A percentile compares a stretch with the other conserved stretches of the same genome.
Conservation (phyloP, 1,140 invertebrate genomes). For the Drosophila saltans region DNA sequence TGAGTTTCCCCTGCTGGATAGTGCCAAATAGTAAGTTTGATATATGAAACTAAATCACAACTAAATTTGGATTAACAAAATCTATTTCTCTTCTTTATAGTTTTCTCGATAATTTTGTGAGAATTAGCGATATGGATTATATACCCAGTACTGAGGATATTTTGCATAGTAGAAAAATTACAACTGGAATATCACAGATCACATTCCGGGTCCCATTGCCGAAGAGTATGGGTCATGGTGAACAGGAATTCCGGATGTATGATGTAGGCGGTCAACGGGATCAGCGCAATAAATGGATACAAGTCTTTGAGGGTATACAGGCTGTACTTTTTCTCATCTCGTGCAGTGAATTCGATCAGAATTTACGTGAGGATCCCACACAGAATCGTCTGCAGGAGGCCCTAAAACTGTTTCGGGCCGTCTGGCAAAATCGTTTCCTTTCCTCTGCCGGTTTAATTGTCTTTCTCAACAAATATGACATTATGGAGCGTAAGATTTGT, state of each 20-base stretch:
- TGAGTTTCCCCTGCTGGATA: constrained; percentile 92
- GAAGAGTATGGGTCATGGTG: constrained; percentile 87
- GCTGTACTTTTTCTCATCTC: constrained; percentile 91
- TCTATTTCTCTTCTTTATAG: constrained; percentile 80
- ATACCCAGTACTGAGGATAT: constrained; percentile 89
- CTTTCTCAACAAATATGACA: constrained; percentile 93
- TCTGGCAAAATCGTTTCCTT: constrained; percentile 91
- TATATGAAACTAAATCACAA: too few relatives aligned
- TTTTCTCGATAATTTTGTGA: constrained; percentile 87
- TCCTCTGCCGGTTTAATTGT: constrained; percentile 89
- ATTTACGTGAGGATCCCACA: constrained; percentile 87
- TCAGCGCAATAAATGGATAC: constrained; percentile 93
- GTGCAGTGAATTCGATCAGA: constrained; percentile 91
- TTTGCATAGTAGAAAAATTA: constrained; percentile 87
- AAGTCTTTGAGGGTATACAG: constrained; percentile 92
- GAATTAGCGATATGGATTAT: constrained; percentile 86
- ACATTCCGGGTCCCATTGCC: constrained; percentile 89
- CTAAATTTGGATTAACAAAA: too few relatives aligned
- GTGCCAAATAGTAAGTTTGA: constrained; percentile 89
- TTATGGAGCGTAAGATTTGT: constrained; percentile 88
- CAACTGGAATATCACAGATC: constrained; percentile 89
- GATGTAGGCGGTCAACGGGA: constrained; percentile 93
- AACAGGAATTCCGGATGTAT: constrained; percentile 90
- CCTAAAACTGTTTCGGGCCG: constrained; percentile 88
- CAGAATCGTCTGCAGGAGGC: constrained; percentile 90